Evolutionary conservation across 2,888 invertebrate species (phyloP).

Genomic region (Onthophagus sagittarius): DNA sequence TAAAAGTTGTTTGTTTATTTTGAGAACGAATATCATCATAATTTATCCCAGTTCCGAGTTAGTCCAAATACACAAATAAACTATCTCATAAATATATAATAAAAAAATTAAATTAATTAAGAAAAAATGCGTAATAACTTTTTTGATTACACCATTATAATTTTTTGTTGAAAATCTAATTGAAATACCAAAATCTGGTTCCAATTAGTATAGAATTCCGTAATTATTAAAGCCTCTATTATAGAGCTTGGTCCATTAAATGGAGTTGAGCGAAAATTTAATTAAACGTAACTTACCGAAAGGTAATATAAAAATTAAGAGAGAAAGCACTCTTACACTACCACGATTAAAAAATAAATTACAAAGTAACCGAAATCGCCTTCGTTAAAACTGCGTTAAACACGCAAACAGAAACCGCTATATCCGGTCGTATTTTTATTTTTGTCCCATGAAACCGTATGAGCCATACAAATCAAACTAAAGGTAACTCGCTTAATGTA

Average conservation of each 20-base stretch:
- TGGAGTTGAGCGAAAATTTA: background rate
- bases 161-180: too few relatives aligned
- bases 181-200: background rate
- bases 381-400: too few relatives aligned
- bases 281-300: background rate
- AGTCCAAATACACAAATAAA: too few relatives aligned
- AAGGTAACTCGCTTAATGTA: background rate
- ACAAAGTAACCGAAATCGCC: background rate
- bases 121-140: too few relatives aligned
- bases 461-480: background rate
- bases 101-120: too few relatives aligned
- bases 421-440: background rate
- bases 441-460: background rate
- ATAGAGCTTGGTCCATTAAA: background rate
- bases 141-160: too few relatives aligned
- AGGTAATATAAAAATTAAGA: too few relatives aligned
- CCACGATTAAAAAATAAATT: background rate
- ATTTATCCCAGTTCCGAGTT: too few relatives aligned
- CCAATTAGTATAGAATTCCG: background rate
- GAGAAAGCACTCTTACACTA: background rate
- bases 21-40: too few relatives aligned
- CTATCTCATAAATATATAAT: too few relatives aligned
- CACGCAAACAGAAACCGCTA: background rate
- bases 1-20: too few relatives aligned
- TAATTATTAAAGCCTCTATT: background rate